A percentile compares a stretch with the other conserved stretches of the same genome.
phyloP scores from a whole-genome alignment of 2,113 vertebrate genomes.

The Mesembrinibis cayennensis region DNA sequence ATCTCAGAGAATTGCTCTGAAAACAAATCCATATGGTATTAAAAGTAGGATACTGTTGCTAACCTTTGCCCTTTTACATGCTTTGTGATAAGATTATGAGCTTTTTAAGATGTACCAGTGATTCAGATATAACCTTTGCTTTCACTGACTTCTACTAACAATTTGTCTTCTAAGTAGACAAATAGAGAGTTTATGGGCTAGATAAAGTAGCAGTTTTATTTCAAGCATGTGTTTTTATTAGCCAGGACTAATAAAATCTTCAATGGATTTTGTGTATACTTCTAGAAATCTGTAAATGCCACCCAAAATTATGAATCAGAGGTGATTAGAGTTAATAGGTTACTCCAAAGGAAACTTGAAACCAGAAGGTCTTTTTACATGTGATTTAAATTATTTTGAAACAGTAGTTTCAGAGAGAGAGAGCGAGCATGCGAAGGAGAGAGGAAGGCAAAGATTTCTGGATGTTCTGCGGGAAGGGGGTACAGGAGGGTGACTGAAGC shows the following conservation, averaged over 20 bases:
- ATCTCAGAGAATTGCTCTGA: neutral
- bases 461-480: neutral
- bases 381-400: slow-evolving; percentile 58
- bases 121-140: slow-evolving; percentile 13
- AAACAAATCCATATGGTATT: slow-evolving; percentile 16
- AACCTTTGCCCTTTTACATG: neutral
- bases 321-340: slow-evolving; percentile 19
- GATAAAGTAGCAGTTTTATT: slow-evolving; percentile 50
- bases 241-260: slow-evolving; percentile 64
- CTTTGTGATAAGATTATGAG: slow-evolving; percentile 40
- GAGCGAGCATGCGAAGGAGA: neutral
- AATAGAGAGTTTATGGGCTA: slow-evolving; percentile 40
- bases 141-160: slow-evolving; percentile 31
- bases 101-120: slow-evolving; percentile 45
- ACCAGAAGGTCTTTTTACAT: neutral
- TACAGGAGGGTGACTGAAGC: neutral
- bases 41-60: neutral
- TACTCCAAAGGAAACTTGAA: slow-evolving; percentile 43
- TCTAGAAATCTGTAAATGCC: slow-evolving; percentile 48
- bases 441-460: neutral
- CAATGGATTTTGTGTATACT: slow-evolving; percentile 37
- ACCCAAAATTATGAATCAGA: slow-evolving; percentile 50
- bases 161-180: slow-evolving; percentile 20
- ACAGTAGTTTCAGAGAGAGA: slow-evolving; percentile 17
- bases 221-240: slow-evolving; percentile 64